Conservation (phyloP, 2,888 invertebrate species). For the Oscheius sp. region DNA sequence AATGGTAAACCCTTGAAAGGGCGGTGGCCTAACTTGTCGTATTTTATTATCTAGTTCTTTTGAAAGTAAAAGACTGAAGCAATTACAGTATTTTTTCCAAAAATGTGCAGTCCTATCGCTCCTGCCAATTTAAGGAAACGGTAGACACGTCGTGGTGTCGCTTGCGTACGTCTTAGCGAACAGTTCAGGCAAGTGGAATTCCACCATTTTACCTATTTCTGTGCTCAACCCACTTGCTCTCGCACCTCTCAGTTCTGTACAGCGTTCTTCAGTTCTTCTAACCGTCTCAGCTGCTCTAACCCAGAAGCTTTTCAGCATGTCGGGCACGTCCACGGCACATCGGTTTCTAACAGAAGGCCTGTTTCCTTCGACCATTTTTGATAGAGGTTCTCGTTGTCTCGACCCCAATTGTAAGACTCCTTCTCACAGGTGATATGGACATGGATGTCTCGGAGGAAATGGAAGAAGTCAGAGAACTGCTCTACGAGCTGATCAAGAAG, state of each 20-base stretch:
- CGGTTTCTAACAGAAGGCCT: constrained; percentile 47
- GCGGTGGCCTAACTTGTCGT: too few species aligned
- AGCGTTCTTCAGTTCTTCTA: not conserved
- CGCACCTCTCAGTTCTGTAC: not conserved
- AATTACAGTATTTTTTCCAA: too few species aligned
- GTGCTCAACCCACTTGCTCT: not conserved
- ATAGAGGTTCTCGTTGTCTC: constrained; percentile 43
- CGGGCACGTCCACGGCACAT: constrained; percentile 35
- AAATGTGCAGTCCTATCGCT: too few species aligned
- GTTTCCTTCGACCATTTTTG: constrained; percentile 58
- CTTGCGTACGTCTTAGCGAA: too few species aligned
- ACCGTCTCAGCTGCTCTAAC: not conserved
- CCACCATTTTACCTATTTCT: not conserved
- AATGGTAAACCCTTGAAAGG: too few species aligned
- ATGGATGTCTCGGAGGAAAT: constrained; percentile 67
- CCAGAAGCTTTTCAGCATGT: constrained; percentile 13
- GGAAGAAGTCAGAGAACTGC: constrained; percentile 65
- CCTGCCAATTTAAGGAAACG: too few species aligned
- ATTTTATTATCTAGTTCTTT: too few species aligned
- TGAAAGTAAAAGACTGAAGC: too few species aligned
- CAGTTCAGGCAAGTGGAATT: too few species aligned
- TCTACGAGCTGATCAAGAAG: constrained; percentile 62
- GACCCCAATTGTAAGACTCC: not conserved
- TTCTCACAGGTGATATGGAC: constrained; percentile 48
- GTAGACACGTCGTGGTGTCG: too few species aligned